phyloP scores from a whole-genome alignment of 2,888 invertebrate genomes.

The Philereme transversata region DNA sequence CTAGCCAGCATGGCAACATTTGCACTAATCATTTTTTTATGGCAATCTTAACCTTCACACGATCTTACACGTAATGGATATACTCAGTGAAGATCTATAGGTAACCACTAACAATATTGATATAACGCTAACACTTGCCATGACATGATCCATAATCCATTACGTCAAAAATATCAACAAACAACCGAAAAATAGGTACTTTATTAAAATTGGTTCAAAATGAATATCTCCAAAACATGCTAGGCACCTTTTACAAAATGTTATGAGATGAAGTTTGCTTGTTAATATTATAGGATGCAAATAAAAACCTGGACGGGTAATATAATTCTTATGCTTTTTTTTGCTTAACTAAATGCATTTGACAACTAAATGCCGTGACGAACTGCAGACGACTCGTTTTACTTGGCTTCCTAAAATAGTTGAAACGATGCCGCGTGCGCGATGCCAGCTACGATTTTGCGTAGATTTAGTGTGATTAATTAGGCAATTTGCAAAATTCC shows the following conservation, averaged over 20 bases:
- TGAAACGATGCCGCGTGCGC: neutral
- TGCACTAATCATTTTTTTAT: no score
- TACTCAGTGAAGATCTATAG: neutral
- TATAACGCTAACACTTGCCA: constrained; percentile 7
- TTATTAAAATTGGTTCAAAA: neutral
- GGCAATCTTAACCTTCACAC: no score
- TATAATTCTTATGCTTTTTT: neutral
- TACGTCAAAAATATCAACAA: constrained; percentile 4
- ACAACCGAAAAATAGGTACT: constrained; percentile 6
- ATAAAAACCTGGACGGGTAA: neutral
- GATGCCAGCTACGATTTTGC: neutral
- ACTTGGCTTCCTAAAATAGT: constrained; percentile 1
- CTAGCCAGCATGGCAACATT: no score
- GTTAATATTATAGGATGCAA: neutral
- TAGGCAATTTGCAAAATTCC: neutral
- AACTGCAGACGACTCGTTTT: constrained; percentile 1
- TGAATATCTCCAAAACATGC: neutral
- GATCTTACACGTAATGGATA: neutral
- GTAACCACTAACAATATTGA: constrained; percentile 6
- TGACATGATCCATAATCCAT: neutral
- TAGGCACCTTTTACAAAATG: neutral
- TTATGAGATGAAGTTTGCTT: neutral
- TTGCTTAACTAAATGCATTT: neutral
- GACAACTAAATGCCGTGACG: neutral
- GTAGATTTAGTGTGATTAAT: neutral